Evolutionary conservation across 2,888 invertebrate genomes (phyloP).

Genomic region (Eupithecia vulgata): DNA sequence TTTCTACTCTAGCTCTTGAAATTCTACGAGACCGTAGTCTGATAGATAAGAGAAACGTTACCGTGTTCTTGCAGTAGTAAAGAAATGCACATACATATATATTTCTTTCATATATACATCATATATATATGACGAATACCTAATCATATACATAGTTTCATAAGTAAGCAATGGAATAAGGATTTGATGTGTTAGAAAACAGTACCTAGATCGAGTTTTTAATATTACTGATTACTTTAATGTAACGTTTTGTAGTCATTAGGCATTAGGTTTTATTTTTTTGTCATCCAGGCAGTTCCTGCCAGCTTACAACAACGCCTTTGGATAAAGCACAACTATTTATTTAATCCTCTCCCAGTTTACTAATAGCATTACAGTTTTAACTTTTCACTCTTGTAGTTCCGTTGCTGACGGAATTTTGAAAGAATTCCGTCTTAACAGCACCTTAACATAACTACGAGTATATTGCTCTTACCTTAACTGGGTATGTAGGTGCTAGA

Average conservation of each 20-base stretch:
- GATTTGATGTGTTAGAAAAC: background rate
- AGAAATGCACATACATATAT: background rate
- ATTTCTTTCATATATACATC: background rate
- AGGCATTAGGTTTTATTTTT: background rate
- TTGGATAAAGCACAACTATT: conserved; percentile 8
- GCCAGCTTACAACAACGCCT: background rate
- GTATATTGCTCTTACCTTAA: background rate
- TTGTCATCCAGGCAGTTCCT: background rate
- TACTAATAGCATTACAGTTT: conserved; percentile 21
- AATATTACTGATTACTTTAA: too few relatives aligned
- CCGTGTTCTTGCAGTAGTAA: too few relatives aligned
- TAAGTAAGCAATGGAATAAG: background rate
- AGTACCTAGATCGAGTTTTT: background rate
- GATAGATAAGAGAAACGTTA: background rate
- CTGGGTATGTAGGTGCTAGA: background rate
- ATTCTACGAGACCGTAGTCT: background rate
- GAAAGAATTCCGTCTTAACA: conserved; percentile 27
- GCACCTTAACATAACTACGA: conserved; percentile 25
- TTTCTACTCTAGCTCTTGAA: conserved; percentile 16
- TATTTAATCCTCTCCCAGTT: conserved; percentile 24
- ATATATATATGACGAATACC: background rate
- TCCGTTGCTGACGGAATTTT: conserved; percentile 24
- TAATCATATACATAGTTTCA: background rate
- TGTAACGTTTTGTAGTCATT: background rate
- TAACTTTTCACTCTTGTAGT: conserved; percentile 9